These are phyloP conservation scores for Apamea anceps DNA, from an alignment of 2,888 invertebrate species.

Conservation along the genomic window DNA sequence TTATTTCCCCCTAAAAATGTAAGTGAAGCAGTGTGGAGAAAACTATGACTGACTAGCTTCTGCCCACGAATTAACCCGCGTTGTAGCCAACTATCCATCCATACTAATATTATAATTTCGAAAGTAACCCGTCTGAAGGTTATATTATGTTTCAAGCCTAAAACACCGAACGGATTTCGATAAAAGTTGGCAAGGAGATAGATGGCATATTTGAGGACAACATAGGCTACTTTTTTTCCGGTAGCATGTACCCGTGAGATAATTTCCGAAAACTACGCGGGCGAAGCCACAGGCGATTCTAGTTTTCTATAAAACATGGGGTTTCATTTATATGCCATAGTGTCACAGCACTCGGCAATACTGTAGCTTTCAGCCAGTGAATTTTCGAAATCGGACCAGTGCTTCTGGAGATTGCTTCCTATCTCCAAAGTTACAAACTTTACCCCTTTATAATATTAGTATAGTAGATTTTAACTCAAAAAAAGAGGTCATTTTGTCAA, in stretches of 20 bases:
- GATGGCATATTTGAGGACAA: too few species aligned
- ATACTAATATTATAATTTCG: background rate
- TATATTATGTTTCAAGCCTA: background rate
- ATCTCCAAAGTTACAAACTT: background rate
- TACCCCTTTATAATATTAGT: background rate
- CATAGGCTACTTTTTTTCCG: background rate
- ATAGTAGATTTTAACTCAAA: background rate
- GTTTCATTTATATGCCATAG: too few species aligned
- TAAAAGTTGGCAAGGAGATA: background rate
- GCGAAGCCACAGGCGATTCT: accelerated
- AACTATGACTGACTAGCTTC: background rate
- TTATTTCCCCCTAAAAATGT: background rate
- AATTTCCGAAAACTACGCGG: background rate
- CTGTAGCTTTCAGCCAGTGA: too few species aligned
- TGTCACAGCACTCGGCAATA: too few species aligned
- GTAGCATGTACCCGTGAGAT: background rate
- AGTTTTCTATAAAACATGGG: background rate
- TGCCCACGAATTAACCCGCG: background rate
- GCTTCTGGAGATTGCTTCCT: too few species aligned
- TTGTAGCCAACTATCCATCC: background rate
- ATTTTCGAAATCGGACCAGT: too few species aligned
- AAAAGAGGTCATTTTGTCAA: background rate
- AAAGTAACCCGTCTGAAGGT: background rate
- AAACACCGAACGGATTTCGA: background rate
- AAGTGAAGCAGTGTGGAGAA: background rate